Evolutionary conservation across 2,888 invertebrate genomes (phyloP).

Genomic region (Tetragonula carbonaria): DNA sequence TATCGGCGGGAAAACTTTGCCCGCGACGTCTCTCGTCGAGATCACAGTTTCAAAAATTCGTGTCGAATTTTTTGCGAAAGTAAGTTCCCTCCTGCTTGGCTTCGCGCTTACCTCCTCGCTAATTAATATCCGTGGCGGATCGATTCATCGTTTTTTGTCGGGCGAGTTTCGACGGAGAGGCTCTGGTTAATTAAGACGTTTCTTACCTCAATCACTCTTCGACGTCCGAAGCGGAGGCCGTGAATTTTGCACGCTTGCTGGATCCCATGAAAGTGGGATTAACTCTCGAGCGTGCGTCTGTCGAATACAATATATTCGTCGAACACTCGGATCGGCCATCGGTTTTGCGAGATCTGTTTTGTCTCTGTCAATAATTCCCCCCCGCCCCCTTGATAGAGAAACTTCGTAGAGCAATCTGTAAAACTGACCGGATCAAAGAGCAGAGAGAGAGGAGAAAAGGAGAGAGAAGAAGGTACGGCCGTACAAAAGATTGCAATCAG

Average conservation of each 20-base stretch:
- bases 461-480: background rate
- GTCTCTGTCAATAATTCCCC: slow-evolving; percentile 18
- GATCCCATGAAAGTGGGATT: too few species aligned
- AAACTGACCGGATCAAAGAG: slow-evolving; percentile 28
- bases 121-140: background rate
- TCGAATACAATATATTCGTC: background rate
- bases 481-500: slow-evolving; percentile 64
- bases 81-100: too few species aligned
- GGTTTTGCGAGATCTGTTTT: background rate
- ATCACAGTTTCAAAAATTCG: background rate
- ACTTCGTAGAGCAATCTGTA: slow-evolving; percentile 31
- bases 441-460: background rate
- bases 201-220: background rate
- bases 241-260: background rate
- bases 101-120: background rate
- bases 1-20: slow-evolving; percentile 9
- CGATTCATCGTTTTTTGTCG: background rate
- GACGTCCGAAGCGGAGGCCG: background rate
- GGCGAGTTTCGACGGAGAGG: background rate
- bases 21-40: background rate
- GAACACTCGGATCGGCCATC: background rate
- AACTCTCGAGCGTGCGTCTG: background rate
- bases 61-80: background rate
- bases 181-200: background rate
- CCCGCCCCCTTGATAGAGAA: background rate